Percentiles rank a stretch among this genome's conserved stretches.
phyloP scores from a whole-genome alignment of 2,888 invertebrate species.

The Synanthedon vespiformis region DNA sequence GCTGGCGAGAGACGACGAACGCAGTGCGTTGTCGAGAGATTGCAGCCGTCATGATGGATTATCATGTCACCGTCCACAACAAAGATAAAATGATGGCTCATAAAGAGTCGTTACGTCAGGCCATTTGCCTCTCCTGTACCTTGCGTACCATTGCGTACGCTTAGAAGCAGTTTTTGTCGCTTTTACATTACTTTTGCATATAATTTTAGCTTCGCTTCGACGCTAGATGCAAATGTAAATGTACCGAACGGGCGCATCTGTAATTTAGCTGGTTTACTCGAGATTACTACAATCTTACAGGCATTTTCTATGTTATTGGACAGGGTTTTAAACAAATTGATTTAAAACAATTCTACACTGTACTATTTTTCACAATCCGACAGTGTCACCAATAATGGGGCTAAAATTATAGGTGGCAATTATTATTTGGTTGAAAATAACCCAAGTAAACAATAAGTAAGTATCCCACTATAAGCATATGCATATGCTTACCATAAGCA shows the following conservation, averaged over 20 bases:
- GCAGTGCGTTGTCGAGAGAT: not conserved
- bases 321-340: too few relatives aligned
- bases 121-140: not conserved
- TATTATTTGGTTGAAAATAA: too few relatives aligned
- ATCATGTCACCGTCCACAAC: not conserved
- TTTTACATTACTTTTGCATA: not conserved
- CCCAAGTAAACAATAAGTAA: too few relatives aligned
- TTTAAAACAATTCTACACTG: too few relatives aligned
- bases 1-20: not conserved
- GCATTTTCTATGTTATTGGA: not conserved
- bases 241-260: not conserved
- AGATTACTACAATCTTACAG: not conserved
- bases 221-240: not conserved
- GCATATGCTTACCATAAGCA: too few relatives aligned
- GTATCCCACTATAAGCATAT: too few relatives aligned
- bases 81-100: not conserved
- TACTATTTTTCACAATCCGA: too few relatives aligned
- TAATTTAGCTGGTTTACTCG: not conserved
- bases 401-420: too few relatives aligned
- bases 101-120: not conserved
- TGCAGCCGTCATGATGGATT: conserved; percentile 1
- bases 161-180: not conserved
- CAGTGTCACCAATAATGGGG: too few relatives aligned
- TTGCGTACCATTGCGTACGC: not conserved
- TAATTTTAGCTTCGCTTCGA: not conserved